phyloP scores from a whole-genome alignment of 2,888 invertebrate genomes.

The Meloe dianella region DNA sequence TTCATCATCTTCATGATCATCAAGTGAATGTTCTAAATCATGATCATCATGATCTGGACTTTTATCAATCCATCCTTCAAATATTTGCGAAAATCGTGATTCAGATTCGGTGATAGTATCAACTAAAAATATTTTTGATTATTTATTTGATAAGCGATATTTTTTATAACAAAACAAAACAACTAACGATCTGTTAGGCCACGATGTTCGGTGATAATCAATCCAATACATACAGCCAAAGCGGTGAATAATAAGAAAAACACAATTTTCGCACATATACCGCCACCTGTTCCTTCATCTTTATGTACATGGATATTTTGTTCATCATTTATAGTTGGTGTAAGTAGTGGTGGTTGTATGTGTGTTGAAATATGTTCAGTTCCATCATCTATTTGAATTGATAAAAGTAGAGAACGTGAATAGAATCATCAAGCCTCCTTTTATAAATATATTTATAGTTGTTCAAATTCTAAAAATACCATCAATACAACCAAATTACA shows the following conservation, averaged over 20 bases:
- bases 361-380: slow-evolving; percentile 46
- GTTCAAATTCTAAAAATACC: slow-evolving; percentile 41
- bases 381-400: slow-evolving; percentile 43
- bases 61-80: slow-evolving; percentile 81
- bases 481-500: slow-evolving; percentile 38
- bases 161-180: slow-evolving; percentile 20
- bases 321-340: slow-evolving; percentile 63
- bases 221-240: slow-evolving; percentile 74
- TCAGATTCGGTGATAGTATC: slow-evolving; percentile 65
- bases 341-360: slow-evolving; percentile 47
- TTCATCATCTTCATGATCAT: slow-evolving; percentile 61
- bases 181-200: slow-evolving; percentile 80
- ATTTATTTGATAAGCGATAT: too few species aligned
- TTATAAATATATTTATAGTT: slow-evolving; percentile 17
- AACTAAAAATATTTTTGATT: slow-evolving; percentile 57
- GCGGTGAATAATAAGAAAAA: slow-evolving; percentile 78
- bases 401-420: slow-evolving; percentile 10
- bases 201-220: slow-evolving; percentile 81
- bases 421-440: slow-evolving; percentile 14
- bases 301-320: slow-evolving; percentile 79
- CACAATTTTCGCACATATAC: slow-evolving; percentile 83
- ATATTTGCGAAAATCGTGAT: slow-evolving; percentile 75
- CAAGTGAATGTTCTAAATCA: slow-evolving; percentile 44
- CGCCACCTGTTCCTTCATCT: slow-evolving; percentile 79
- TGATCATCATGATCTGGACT: slow-evolving; percentile 55